Evolutionary conservation across 2,113 vertebrate species (phyloP), one percentile per base, ranked within the genome.

Genomic region (Callaeas wilsoni): DNA sequence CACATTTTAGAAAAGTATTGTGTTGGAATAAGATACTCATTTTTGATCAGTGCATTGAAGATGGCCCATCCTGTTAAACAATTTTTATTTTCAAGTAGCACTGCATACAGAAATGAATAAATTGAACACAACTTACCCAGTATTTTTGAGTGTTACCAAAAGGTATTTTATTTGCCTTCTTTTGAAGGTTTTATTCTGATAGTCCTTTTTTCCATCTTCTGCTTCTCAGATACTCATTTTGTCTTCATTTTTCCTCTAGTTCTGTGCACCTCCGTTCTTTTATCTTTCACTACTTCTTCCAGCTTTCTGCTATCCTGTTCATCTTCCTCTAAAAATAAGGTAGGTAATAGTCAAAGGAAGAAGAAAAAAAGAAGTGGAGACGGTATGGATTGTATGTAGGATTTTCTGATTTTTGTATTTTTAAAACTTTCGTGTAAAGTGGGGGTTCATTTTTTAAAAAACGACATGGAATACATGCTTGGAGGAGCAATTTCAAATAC

Each of bases 311-410:
- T 95, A 4, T 90, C 62, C 69, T 73, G 67, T 92, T 94, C 91
- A 91, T 60, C 81, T 95, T 96, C 88, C 86, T 96, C 95, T 94
- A 85, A 83, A 84, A 90, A 84, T 13, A 96, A 96, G 96, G 83
- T 96, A 97, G 75, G 90, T 97, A 77, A 88, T 83, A 97, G 80
- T 91, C 68, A 86, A 91, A 91, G 57, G 57, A 68, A 71, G 70
- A 75, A 85, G 59, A 90, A 53, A 26, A 32, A 87, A 65, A 49
- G 29, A 87, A 59, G 59, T 57, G 84, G 42, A 70, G 26, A 55
- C 16, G n/a, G 22, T 89, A 44, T 75, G 63, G 44, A 67, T 73
- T 93, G 12, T 86, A 21, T 88, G 59, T 53, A 80, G 82, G 55
- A 67, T 74, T 83, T 86, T 84, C 42, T 71, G 6, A 29, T 60